These are phyloP conservation scores for Meloe dianella DNA, from an alignment of 2,888 invertebrate genomes.

Conservation along the genomic window DNA sequence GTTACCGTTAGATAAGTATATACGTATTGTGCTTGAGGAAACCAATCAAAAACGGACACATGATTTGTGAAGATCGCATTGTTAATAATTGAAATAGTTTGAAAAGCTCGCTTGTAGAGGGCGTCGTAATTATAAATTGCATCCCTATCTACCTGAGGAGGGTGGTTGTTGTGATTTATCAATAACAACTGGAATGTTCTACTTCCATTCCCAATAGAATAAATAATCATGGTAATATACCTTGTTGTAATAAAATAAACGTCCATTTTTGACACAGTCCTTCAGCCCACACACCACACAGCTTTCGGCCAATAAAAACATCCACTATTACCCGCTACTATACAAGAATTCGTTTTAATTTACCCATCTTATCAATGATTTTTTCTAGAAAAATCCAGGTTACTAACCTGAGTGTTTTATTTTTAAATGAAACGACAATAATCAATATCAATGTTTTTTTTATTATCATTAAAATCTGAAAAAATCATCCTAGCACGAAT, in stretches of 20 bases:
- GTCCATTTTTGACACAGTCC: neutral
- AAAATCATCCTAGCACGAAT: neutral
- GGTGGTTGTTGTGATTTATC: neutral
- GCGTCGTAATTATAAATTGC: too few relatives aligned
- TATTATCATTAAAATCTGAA: neutral
- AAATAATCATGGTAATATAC: neutral
- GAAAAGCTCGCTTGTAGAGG: slow-evolving; percentile 1
- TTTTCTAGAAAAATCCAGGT: neutral
- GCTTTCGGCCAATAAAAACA: neutral
- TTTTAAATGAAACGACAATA: neutral
- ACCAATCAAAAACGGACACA: neutral
- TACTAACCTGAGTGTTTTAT: neutral
- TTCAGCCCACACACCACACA: neutral
- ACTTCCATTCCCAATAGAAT: neutral
- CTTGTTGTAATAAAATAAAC: neutral
- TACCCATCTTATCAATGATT: too few relatives aligned
- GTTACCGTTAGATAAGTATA: too few relatives aligned
- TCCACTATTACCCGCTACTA: too few relatives aligned
- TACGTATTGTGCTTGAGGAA: neutral
- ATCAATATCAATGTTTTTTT: neutral
- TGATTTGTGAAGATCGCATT: neutral
- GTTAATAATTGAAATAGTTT: neutral
- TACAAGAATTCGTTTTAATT: too few relatives aligned
- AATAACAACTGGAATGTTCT: neutral
- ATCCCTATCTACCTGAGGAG: neutral